phyloP scores from a whole-genome alignment of 2,113 vertebrate genomes.

The Parotia lawesii region DNA sequence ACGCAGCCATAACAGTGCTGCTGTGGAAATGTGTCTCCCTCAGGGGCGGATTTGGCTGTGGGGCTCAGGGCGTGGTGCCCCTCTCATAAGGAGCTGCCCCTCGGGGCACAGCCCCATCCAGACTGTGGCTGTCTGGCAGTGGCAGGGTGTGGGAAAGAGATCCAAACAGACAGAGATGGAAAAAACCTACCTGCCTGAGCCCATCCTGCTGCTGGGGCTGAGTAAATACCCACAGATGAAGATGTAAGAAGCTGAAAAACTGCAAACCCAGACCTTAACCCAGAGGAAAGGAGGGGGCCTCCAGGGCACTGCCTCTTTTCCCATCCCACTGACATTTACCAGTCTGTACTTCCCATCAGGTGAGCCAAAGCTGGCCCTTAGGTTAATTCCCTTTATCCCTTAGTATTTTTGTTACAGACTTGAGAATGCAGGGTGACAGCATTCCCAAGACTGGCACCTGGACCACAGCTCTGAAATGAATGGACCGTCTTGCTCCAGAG shows the following conservation, averaged over 20 bases:
- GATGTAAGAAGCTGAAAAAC: background rate
- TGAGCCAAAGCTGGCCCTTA: background rate
- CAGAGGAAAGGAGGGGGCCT: background rate
- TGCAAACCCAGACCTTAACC: background rate
- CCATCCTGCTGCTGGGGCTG: background rate
- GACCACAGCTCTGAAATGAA: background rate
- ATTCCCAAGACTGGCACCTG: background rate
- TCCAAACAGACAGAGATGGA: background rate
- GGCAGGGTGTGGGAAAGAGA: background rate
- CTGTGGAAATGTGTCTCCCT: background rate
- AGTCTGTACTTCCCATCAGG: background rate
- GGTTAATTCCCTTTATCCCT: background rate
- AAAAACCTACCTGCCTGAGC: background rate
- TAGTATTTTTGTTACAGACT: background rate
- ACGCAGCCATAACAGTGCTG: background rate
- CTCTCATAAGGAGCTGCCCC: background rate
- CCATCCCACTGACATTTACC: background rate
- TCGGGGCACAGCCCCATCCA: background rate
- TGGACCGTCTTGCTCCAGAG: background rate
- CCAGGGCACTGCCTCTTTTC: background rate
- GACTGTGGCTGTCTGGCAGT: background rate
- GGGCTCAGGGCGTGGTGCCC: constrained; percentile 22
- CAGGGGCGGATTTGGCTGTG: background rate
- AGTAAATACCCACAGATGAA: background rate
- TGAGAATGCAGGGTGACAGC: background rate